Conservation (phyloP, 2,113 vertebrate species). For the Petrocephalus zakoni region DNA sequence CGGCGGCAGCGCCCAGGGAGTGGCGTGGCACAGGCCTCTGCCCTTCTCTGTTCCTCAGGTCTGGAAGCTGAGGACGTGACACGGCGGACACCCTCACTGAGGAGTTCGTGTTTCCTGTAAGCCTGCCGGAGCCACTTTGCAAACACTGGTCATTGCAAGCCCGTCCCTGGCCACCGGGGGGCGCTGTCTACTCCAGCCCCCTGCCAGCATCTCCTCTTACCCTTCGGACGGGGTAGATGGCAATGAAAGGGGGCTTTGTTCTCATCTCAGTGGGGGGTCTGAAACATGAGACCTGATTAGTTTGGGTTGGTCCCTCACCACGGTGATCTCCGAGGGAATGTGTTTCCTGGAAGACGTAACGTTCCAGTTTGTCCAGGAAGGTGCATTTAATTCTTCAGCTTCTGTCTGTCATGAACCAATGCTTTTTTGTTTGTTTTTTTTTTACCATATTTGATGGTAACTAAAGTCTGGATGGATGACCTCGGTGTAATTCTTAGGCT, state of each 20-base stretch:
- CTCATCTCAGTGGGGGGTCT: neutral
- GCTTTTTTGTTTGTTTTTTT: neutral
- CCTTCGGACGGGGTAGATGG: neutral
- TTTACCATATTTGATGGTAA: neutral
- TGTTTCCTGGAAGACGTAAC: neutral
- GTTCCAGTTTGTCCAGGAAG: neutral
- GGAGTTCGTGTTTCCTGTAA: constrained; percentile 5
- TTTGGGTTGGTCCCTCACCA: neutral
- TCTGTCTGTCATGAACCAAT: neutral
- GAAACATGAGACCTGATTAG: neutral
- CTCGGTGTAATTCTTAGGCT: neutral
- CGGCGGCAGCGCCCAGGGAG: constrained; percentile 6
- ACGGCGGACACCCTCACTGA: constrained; percentile 20
- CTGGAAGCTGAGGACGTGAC: neutral
- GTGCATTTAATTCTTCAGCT: neutral
- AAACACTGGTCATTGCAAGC: neutral
- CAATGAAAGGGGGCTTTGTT: neutral
- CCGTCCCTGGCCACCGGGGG: neutral
- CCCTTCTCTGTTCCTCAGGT: neutral
- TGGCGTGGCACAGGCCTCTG: neutral
- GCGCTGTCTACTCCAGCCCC: neutral
- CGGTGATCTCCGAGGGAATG: neutral
- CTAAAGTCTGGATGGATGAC: neutral
- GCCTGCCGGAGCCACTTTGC: neutral
- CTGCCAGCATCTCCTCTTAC: neutral